phyloP scores from a whole-genome alignment of 2,797 vertebrate genomes.

The Xerus rutilus region DNA sequence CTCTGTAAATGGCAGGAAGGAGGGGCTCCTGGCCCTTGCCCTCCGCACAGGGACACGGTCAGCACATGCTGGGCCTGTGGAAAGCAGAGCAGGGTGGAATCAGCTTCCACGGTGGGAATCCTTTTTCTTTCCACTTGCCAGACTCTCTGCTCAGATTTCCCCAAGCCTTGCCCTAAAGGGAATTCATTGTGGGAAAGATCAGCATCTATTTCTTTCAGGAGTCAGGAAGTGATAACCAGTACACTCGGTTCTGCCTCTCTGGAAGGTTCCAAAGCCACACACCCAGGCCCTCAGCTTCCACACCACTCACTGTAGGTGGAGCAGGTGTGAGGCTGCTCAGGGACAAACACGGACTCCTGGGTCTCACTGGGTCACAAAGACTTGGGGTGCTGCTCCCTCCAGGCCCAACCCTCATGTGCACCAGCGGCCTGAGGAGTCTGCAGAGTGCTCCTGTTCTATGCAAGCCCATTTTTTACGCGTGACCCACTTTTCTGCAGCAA shows the following conservation, averaged over 20 bases:
- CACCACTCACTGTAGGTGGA: accelerated
- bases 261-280: not conserved
- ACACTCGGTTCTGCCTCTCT: not conserved
- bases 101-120: not conserved
- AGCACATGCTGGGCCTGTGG: accelerated
- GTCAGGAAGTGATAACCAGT: accelerated
- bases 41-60: accelerated
- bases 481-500: not conserved
- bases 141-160: not conserved
- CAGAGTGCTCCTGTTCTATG: too few relatives aligned
- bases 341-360: too few relatives aligned
- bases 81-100: not conserved
- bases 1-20: accelerated
- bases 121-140: not conserved
- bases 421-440: accelerated
- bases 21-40: not conserved
- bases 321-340: not conserved
- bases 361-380: not conserved
- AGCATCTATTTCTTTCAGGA: not conserved
- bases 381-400: not conserved
- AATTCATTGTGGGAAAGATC: not conserved
- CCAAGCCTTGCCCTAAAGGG: not conserved
- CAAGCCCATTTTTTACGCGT: not conserved
- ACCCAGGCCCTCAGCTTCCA: not conserved
- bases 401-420: accelerated